Conservation (phyloP, 2,797 vertebrate species). For the Cheirogaleus major region DNA sequence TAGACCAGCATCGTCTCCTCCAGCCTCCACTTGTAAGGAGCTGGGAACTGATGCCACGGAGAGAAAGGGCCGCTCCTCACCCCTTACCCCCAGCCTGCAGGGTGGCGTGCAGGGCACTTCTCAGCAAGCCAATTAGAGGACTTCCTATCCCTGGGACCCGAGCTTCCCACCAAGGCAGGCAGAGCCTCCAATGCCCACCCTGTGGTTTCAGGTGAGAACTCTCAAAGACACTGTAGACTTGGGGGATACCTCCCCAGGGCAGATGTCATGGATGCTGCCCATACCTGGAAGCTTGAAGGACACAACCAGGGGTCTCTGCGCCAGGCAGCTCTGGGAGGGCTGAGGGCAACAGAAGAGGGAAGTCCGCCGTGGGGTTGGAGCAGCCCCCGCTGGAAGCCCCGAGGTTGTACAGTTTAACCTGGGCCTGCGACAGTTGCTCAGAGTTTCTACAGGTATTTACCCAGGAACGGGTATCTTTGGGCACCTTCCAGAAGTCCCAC, state of each 20-base stretch:
- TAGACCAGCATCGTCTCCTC: background rate
- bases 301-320: background rate
- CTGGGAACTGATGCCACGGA: background rate
- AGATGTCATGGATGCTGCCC: background rate
- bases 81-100: background rate
- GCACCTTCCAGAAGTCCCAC: background rate
- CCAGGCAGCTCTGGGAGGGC: background rate
- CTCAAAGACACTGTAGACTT: background rate
- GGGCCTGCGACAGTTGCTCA: background rate
- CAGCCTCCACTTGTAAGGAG: background rate
- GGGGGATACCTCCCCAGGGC: background rate
- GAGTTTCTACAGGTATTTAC: background rate
- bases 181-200: background rate
- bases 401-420: background rate
- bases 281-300: background rate
- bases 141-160: background rate
- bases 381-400: background rate
- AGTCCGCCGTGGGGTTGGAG: background rate
- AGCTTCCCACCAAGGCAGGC: background rate
- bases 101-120: background rate
- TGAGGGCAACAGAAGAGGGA: background rate
- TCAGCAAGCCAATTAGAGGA: accelerated
- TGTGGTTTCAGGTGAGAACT: background rate
- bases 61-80: background rate
- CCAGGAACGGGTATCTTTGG: background rate